A percentile compares a stretch with the other conserved stretches of the same genome.
These are phyloP conservation scores for Podiceps cristatus DNA, from an alignment of 2,113 vertebrate genomes.

Conservation along the genomic window DNA sequence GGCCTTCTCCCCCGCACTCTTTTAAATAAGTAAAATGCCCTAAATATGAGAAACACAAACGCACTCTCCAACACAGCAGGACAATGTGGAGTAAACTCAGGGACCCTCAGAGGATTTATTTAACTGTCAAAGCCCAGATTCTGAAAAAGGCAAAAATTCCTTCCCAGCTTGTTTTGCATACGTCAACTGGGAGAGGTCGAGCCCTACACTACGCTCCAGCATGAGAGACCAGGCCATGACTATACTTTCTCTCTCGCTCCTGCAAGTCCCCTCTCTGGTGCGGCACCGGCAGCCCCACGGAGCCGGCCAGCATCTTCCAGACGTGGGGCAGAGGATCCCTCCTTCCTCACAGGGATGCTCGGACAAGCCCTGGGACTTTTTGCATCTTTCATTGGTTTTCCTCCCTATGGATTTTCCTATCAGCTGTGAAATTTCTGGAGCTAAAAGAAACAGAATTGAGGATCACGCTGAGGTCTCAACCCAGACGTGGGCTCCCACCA, in stretches of 20 bases:
- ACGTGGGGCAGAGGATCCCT: not conserved
- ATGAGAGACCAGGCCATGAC: not conserved
- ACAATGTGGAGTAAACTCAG: not conserved
- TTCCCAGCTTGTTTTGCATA: not conserved
- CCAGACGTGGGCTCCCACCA: accelerated
- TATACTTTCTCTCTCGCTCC: not conserved
- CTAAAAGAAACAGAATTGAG: not conserved
- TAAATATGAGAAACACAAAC: conserved; percentile 14
- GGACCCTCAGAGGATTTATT: not conserved
- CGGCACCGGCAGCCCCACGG: not conserved
- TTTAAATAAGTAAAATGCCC: conserved; percentile 58
- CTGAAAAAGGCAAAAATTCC: conserved; percentile 3
- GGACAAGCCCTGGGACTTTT: accelerated
- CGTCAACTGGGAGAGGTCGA: not conserved
- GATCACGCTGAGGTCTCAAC: accelerated
- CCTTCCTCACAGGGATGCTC: not conserved
- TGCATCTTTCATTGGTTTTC: accelerated
- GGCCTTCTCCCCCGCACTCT: conserved; percentile 50
- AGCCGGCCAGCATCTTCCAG: not conserved
- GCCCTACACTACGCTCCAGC: not conserved
- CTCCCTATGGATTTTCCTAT: accelerated
- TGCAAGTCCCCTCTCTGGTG: not conserved
- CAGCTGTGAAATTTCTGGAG: not conserved
- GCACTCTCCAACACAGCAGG: not conserved
- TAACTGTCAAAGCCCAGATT: not conserved